Base-by-base conservation (phyloP, 2,113 vertebrate species). In the Pteruthius melanotis region DNA sequence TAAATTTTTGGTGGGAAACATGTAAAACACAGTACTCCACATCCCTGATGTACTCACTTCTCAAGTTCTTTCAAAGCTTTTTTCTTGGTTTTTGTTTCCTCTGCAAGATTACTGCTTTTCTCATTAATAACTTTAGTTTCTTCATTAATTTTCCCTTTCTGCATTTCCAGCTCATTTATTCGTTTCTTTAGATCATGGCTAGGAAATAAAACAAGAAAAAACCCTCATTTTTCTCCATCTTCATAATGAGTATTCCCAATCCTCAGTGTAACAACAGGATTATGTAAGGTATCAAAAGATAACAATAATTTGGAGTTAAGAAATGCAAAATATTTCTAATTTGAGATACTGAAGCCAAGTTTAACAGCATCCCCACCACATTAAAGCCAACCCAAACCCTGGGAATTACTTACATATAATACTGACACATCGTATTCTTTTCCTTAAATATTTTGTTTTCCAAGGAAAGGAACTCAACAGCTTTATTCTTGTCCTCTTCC, bases 401-500 rank as follows among this genome's bases (percentile, higher is more conserved):
- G 19, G 47, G 70, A 85, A 83, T 17, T 84, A 98, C 83, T 86
- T 15, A 86, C 83, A 86, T 86, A 7, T 87, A 61, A 95, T 99
- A 99, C 27, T 99, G 99, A 94, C 97, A 99, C 47, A 99, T 98
- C 15, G 92, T 97, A 97, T 98, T 99, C 97, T 99, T 99, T 93
- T 99, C 98, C 94, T 97, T 99, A 92, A 99, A 98, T 89, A 99
- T 98, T 93, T 98, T 98, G 86, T 99, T 99, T 97, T 99, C 99
- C 96, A 99, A 95, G 39, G 91, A 96, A 68, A 99, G 99, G 96
- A 99, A 99, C 96, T 99, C 98, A 69, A 99, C 98, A 13, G 99
- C 99, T 94, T 98, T 98, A 87, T 99, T 99, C 97, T 98, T 99
- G 90, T 99, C 99, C 37, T 96, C 99, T 96, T 99, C 99, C 97